Percentiles rank a stretch among this genome's conserved stretches.
Evolutionary conservation across 2,113 vertebrate genomes (phyloP).

Genomic region (Pelecanus crispus): DNA sequence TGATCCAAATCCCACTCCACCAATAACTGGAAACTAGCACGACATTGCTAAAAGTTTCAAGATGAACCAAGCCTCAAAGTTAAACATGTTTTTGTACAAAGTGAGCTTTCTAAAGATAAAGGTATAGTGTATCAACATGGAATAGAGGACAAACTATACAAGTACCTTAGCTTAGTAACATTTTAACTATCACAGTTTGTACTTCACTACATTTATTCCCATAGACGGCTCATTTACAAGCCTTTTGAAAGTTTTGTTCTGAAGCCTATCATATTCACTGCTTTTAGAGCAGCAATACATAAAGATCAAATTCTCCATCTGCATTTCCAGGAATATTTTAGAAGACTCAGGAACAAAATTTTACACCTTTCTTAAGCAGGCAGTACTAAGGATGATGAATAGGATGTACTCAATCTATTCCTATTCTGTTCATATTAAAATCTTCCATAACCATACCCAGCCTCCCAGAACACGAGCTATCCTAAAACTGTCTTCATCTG

Average conservation of each 20-base stretch:
- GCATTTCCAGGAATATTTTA: background rate
- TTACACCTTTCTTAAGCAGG: background rate
- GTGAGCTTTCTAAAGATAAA: background rate
- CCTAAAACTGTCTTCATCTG: background rate
- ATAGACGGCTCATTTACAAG: fast-evolving
- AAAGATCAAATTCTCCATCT: background rate
- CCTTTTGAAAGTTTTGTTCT: background rate
- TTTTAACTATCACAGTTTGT: background rate
- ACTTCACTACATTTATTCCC: background rate
- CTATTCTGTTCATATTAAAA: background rate
- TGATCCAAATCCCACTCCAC: background rate
- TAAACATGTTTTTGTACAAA: background rate
- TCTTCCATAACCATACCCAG: background rate
- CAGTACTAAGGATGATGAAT: background rate
- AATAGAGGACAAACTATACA: background rate
- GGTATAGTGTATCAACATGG: background rate
- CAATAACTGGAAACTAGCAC: background rate
- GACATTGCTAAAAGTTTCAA: background rate
- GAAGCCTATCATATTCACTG: background rate
- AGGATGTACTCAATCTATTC: background rate
- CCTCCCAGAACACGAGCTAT: background rate
- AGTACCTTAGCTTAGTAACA: background rate
- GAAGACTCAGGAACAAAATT: background rate
- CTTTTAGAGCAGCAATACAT: background rate
- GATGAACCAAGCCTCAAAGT: background rate